phyloP scores from a whole-genome alignment of 1,140 invertebrate species.

The Trichonephila clavipes region DNA sequence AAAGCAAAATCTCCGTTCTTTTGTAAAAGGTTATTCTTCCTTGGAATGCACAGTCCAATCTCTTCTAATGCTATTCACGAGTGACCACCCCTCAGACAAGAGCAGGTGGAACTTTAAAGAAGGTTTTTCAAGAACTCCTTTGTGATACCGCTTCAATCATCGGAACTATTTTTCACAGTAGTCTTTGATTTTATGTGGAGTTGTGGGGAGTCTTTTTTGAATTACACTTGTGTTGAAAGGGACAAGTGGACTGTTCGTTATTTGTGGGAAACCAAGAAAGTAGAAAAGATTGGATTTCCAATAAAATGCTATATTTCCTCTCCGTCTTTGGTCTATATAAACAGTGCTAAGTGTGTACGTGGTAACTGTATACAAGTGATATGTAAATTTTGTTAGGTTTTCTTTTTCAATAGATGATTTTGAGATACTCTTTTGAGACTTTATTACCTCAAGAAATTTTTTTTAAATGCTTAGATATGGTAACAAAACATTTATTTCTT shows the following conservation, averaged over 20 bases:
- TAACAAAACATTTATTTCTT: too few species aligned
- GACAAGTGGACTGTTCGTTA: background rate
- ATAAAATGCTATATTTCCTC: background rate
- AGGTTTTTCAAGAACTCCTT: background rate
- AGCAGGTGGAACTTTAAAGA: slow-evolving; percentile 20
- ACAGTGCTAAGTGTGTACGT: background rate
- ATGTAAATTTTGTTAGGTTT: background rate
- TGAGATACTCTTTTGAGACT: too few species aligned
- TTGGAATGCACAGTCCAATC: background rate
- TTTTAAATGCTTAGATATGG: too few species aligned
- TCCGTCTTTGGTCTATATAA: background rate
- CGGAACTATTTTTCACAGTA: background rate
- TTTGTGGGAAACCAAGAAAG: background rate
- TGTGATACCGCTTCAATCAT: background rate
- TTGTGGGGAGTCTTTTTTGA: background rate
- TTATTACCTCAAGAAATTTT: too few species aligned
- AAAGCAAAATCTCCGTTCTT: background rate
- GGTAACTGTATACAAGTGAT: background rate
- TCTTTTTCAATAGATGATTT: too few species aligned
- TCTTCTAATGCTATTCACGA: background rate
- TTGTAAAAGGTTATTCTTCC: background rate
- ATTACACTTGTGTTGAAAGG: background rate
- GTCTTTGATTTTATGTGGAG: background rate
- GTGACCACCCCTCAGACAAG: slow-evolving; percentile 1
- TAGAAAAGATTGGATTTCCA: background rate